These are phyloP conservation scores for Lates calcarifer DNA, from an alignment of 2,113 vertebrate species.

Conservation along the genomic window DNA sequence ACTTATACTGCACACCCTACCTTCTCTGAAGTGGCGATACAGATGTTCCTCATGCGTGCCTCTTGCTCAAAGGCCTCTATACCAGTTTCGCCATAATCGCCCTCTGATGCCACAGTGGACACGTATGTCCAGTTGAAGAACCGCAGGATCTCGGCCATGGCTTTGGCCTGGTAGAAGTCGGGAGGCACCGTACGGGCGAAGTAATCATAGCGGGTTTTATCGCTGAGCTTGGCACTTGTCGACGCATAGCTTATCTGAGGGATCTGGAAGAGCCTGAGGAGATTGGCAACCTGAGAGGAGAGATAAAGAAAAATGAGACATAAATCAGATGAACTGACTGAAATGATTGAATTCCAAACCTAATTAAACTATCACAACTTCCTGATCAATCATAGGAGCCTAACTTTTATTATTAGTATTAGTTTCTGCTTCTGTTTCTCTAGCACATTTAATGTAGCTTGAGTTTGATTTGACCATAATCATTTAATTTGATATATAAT, in stretches of 20 bases:
- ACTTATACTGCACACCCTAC: slow-evolving; percentile 39
- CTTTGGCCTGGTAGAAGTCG: slow-evolving; percentile 98
- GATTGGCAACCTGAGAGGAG: slow-evolving; percentile 92
- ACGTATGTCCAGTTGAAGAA: slow-evolving; percentile 99
- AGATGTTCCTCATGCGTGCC: slow-evolving; percentile 95
- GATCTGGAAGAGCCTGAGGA: slow-evolving; percentile 98
- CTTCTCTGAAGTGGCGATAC: slow-evolving; percentile 97
- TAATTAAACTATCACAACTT: background rate
- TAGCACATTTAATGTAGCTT: background rate
- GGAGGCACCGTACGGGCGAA: slow-evolving; percentile 97
- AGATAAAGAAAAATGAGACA: slow-evolving; percentile 27
- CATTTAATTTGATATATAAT: background rate
- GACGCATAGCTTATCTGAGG: slow-evolving; percentile 99
- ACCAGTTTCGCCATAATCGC: slow-evolving; percentile 96
- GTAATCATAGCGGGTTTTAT: slow-evolving; percentile 97
- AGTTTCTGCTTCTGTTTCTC: background rate
- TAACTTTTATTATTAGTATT: background rate
- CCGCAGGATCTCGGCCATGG: slow-evolving; percentile 97
- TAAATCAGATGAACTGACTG: slow-evolving; percentile 14
- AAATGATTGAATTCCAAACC: slow-evolving; percentile 16
- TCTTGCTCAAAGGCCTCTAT: slow-evolving; percentile 99
- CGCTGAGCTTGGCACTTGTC: slow-evolving; percentile 98
- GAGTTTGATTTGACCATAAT: background rate
- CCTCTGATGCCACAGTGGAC: slow-evolving; percentile 96
- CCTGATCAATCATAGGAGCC: background rate